phyloP scores from a whole-genome alignment of 2,888 invertebrate species.

The Melipona bicolor region DNA sequence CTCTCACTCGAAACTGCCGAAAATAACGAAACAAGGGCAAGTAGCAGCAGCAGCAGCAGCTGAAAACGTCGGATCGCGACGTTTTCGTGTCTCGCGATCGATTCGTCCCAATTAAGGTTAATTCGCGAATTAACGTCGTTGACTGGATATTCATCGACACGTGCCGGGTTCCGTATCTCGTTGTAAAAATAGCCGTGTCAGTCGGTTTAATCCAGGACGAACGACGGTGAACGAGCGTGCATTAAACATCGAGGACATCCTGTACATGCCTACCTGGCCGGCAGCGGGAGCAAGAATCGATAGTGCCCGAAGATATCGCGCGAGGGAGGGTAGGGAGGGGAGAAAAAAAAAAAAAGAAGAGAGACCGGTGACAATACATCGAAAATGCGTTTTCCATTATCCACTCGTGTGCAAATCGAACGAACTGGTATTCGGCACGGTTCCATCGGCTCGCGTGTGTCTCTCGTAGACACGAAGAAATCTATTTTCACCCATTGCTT shows the following conservation, averaged over 20 bases:
- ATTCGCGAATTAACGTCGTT: slow-evolving; percentile 20
- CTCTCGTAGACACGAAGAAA: slow-evolving; percentile 42
- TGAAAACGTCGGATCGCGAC: no score
- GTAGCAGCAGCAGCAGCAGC: no score
- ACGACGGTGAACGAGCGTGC: slow-evolving; percentile 56
- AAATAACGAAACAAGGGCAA: no score
- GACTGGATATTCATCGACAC: slow-evolving; percentile 13
- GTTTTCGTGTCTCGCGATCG: not conserved
- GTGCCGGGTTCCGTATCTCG: slow-evolving; percentile 27
- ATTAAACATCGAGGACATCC: slow-evolving; percentile 66
- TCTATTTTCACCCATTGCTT: slow-evolving; percentile 62
- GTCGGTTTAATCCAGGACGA: slow-evolving; percentile 66
- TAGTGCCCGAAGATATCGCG: slow-evolving; percentile 30
- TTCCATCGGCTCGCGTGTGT: slow-evolving; percentile 29
- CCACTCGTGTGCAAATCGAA: slow-evolving; percentile 68
- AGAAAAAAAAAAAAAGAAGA: slow-evolving; percentile 1
- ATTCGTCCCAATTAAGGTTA: slow-evolving; percentile 11
- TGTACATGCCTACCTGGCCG: slow-evolving; percentile 26
- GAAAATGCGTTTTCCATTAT: slow-evolving; percentile 79
- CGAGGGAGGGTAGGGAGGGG: no score
- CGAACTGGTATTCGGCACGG: slow-evolving; percentile 30
- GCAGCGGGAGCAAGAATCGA: slow-evolving; percentile 27
- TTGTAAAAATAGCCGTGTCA: slow-evolving; percentile 63
- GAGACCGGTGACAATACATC: slow-evolving; percentile 65
- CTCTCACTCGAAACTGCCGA: no score